Percentiles rank a stretch among this genome's conserved stretches.
Conservation (phyloP, 2,797 vertebrate genomes). For the Dendrocincla fuliginosa region DNA sequence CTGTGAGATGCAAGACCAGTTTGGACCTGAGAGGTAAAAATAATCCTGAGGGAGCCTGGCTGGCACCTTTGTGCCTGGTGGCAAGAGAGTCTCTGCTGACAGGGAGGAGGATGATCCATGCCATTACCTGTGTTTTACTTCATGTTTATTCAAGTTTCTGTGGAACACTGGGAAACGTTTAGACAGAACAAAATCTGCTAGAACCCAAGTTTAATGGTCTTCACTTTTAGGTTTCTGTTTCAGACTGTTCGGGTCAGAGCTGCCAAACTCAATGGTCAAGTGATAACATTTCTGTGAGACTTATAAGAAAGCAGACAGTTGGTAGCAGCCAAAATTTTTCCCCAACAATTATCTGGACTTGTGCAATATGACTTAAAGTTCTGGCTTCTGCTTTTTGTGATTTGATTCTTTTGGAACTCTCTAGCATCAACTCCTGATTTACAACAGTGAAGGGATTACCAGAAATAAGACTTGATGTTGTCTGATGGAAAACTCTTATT, state of each 20-base stretch:
- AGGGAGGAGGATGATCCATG: background rate
- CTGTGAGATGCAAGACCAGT: background rate
- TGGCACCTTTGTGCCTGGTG: background rate
- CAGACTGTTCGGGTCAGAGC: background rate
- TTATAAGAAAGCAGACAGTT: background rate
- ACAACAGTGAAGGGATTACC: background rate
- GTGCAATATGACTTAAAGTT: background rate
- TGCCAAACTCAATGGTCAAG: background rate
- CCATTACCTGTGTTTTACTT: background rate
- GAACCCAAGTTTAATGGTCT: background rate
- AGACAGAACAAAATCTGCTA: background rate
- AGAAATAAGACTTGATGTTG: conserved; percentile 46
- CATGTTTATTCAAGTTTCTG: background rate
- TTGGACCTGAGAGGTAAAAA: background rate
- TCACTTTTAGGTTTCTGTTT: background rate
- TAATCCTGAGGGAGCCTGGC: background rate
- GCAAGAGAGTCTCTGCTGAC: background rate
- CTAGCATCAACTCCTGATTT: conserved; percentile 25
- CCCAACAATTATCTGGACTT: background rate
- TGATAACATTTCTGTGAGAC: background rate
- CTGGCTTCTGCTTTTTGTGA: background rate
- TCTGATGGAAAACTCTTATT: conserved; percentile 44
- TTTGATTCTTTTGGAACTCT: background rate
- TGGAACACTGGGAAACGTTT: background rate
- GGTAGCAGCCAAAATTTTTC: background rate